Evolutionary conservation across 1,140 invertebrate genomes (phyloP), one percentile per base, ranked within the genome.

Genomic region (Drosophila carrolli): DNA sequence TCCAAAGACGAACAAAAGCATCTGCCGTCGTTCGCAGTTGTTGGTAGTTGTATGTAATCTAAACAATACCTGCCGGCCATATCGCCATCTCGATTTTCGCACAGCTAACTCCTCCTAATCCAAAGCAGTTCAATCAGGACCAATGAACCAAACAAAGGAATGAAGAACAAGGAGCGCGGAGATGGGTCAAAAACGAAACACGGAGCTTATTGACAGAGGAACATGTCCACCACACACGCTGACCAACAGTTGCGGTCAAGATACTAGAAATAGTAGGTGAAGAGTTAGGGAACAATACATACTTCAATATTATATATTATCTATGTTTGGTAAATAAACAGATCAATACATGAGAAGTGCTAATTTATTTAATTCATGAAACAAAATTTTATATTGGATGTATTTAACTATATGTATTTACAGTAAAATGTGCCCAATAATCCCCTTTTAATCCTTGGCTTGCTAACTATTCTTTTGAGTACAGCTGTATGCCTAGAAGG

Each of bases 51-150:
- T 71, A 72, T 81, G 79, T 83, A 88, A 83, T 79, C 83, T 79
- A 88, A 86, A 88, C 83, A 86, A 88, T 86, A 83, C 83, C 79
- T 88, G 79, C 53, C 37, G 75, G 76, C 40, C 27, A 46, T 48
- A 54, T 58, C 59, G 63, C 55, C 50, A 48, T 41, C 40, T 50
- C 16, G 27, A 29, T 32, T 38, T 68, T 67, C 50, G 41, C 35
- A 40, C 35, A 56, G n/a, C 41, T 35, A 57, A 41, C 51, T 72
- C 19, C 54, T 50, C 65, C 68, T 71, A 72, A 72, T 72, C 68
- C 51, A 43, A 65, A 65, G 76, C 79, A 61, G 54, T 77, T 78
- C 60, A 82, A 83, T 70, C 57, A 70, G 78, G 78, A 86, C 81
- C 78, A 82, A 85, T 81, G 78, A 71, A 82, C 65, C 66, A 66